phyloP scores from a whole-genome alignment of 2,888 invertebrate genomes.

The Macrophya alboannulata region DNA sequence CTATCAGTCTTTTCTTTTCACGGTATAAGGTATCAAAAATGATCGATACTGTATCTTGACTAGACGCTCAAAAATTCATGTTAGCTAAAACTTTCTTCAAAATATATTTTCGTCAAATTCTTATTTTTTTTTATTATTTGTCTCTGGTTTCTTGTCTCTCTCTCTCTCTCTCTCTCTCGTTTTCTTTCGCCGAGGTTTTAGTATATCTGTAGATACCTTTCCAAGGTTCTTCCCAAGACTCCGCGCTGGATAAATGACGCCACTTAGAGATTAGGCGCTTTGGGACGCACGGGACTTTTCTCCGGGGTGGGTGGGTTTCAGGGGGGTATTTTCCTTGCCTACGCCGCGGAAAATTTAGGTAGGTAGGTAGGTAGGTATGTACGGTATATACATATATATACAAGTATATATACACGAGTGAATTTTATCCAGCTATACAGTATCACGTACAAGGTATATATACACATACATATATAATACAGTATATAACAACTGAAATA shows the following conservation, averaged over 20 bases:
- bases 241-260: slow-evolving; percentile 66
- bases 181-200: neutral
- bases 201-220: slow-evolving; percentile 6
- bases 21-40: too few species aligned
- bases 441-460: neutral
- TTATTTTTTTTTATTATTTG: neutral
- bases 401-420: neutral
- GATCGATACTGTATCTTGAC: neutral
- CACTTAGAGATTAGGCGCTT: slow-evolving; percentile 74
- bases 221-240: neutral
- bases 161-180: too few species aligned
- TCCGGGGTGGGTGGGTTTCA: slow-evolving; percentile 41
- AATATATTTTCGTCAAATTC: neutral
- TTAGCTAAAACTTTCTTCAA: neutral
- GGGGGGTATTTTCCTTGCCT: slow-evolving; percentile 65
- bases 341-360: slow-evolving; percentile 65
- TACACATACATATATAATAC: neutral
- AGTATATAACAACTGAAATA: neutral
- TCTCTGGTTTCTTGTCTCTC: too few species aligned
- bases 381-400: neutral
- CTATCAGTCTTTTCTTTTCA: too few species aligned
- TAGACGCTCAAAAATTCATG: neutral
- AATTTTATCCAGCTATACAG: slow-evolving; percentile 3
- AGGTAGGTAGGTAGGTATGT: neutral
- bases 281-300: slow-evolving; percentile 61